phyloP scores from a whole-genome alignment of 2,113 vertebrate species.

The Misgurnus anguillicaudatus region DNA sequence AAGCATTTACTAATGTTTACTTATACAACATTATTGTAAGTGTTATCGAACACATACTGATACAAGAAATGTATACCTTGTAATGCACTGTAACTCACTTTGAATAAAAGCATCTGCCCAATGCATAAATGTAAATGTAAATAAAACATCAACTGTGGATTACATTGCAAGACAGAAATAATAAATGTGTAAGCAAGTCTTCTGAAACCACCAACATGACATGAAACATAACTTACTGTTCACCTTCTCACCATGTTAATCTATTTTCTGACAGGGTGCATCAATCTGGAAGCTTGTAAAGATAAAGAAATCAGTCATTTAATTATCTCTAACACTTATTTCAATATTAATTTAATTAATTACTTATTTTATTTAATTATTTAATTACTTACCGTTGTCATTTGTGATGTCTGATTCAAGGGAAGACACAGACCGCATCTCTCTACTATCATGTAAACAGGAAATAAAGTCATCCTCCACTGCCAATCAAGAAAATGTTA shows the following conservation, averaged over 20 bases:
- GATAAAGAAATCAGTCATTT: slow-evolving; percentile 70
- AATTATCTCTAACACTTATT: not conserved
- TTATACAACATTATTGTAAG: too few relatives aligned
- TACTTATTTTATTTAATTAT: slow-evolving; percentile 42
- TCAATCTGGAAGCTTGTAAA: slow-evolving; percentile 84
- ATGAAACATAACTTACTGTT: slow-evolving; percentile 47
- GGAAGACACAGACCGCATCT: slow-evolving; percentile 80
- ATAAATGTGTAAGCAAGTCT: not conserved
- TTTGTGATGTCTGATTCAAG: slow-evolving; percentile 84
- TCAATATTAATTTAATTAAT: too few relatives aligned
- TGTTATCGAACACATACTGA: too few relatives aligned
- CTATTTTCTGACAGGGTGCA: slow-evolving; percentile 83
- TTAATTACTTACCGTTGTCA: slow-evolving; percentile 76
- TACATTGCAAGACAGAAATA: too few relatives aligned
- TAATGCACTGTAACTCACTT: too few relatives aligned
- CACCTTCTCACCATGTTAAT: slow-evolving; percentile 84
- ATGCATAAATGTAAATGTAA: not conserved
- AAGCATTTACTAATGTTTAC: too few relatives aligned
- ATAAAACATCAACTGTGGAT: not conserved
- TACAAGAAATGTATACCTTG: too few relatives aligned
- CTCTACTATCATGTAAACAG: slow-evolving; percentile 74
- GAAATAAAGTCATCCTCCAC: slow-evolving; percentile 38
- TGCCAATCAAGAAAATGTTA: slow-evolving; percentile 5
- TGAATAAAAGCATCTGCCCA: too few relatives aligned
- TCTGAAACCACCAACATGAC: not conserved